Conservation (phyloP, 2,797 vertebrate genomes). For the Muscicapa comitata region DNA sequence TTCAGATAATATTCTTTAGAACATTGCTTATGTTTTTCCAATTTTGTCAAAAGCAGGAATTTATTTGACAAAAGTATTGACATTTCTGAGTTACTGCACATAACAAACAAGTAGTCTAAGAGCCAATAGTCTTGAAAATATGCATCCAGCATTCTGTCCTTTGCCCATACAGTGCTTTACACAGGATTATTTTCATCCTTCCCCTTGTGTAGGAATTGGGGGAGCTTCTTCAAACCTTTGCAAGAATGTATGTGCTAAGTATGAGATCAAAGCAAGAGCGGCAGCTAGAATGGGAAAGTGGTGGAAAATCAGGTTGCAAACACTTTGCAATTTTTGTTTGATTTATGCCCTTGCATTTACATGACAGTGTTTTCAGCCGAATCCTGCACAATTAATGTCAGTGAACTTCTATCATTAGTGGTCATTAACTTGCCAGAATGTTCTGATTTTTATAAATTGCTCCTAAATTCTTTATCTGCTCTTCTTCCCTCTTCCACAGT, state of each 20-base stretch:
- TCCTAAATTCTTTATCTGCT: neutral
- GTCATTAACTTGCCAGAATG: neutral
- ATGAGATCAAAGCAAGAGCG: neutral
- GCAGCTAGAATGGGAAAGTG: neutral
- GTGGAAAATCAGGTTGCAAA: neutral
- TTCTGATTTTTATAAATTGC: neutral
- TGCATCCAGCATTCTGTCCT: neutral
- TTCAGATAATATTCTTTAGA: neutral
- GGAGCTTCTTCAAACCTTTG: neutral
- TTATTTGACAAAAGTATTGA: neutral
- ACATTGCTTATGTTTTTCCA: neutral
- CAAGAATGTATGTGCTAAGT: neutral
- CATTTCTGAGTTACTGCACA: neutral
- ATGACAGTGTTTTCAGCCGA: neutral
- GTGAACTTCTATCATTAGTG: neutral
- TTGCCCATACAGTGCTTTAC: neutral
- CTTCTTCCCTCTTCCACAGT: neutral
- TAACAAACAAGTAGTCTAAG: neutral
- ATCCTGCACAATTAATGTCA: neutral
- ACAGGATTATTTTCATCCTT: neutral
- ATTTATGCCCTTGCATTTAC: neutral
- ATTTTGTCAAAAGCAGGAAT: neutral
- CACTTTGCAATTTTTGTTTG: neutral
- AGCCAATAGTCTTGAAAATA: neutral
- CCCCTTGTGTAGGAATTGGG: neutral